A percentile compares a stretch with the other conserved stretches of the same genome.
These are phyloP conservation scores for Phaenicophaeus curvirostris DNA, from an alignment of 2,797 vertebrate genomes.

Conservation along the genomic window DNA sequence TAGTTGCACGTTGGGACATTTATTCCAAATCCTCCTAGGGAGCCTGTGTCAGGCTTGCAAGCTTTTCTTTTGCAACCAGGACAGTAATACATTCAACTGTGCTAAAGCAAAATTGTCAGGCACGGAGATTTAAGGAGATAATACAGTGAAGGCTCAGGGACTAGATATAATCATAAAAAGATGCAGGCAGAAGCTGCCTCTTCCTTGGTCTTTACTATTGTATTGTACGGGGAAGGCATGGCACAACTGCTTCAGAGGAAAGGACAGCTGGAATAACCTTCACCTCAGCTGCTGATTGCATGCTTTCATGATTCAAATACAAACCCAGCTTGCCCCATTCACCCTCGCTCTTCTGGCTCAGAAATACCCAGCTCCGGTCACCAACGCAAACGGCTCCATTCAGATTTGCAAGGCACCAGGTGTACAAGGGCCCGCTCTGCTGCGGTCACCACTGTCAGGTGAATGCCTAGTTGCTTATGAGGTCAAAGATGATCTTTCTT, in stretches of 20 bases:
- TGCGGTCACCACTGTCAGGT: not conserved
- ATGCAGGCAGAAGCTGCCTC: not conserved
- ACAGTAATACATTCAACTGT: not conserved
- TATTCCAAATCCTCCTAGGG: not conserved
- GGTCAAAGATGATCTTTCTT: not conserved
- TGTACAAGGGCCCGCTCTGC: not conserved
- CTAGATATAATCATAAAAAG: not conserved
- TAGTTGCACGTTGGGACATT: not conserved
- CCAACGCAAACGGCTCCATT: not conserved
- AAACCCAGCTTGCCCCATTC: not conserved
- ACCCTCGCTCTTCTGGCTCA: not conserved
- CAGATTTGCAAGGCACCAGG: rapidly evolving
- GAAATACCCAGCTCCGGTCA: not conserved
- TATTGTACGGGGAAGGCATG: not conserved
- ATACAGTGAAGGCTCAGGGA: not conserved
- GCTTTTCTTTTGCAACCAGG: not conserved
- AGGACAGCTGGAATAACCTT: not conserved
- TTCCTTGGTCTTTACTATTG: not conserved
- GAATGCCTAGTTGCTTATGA: not conserved
- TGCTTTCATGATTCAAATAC: not conserved
- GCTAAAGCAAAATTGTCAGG: conserved; percentile 4
- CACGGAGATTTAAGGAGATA: conserved; percentile 19
- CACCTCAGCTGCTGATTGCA: not conserved
- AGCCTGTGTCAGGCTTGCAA: not conserved
- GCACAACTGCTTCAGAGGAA: not conserved